These are phyloP conservation scores for Oncorhynchus gorbuscha DNA, from an alignment of 2,113 vertebrate genomes.

Conservation along the genomic window DNA sequence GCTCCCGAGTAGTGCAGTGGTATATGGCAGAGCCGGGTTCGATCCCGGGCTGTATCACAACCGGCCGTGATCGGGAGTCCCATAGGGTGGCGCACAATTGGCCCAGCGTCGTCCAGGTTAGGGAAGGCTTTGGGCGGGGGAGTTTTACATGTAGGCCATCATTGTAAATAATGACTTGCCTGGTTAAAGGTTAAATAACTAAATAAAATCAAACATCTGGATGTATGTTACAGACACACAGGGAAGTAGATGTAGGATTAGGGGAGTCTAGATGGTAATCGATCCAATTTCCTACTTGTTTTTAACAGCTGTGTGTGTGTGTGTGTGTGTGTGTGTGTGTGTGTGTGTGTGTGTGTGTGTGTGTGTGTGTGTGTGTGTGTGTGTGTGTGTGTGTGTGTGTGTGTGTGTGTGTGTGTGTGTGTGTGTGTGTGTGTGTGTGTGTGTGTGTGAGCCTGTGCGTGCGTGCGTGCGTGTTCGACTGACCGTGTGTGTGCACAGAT, in stretches of 20 bases:
- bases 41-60: too few species aligned
- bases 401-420: background rate
- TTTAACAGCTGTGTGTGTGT: slow-evolving; percentile 40
- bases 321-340: background rate
- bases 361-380: too few species aligned
- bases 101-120: too few species aligned
- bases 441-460: background rate
- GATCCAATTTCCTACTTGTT: slow-evolving; percentile 60
- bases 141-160: too few species aligned
- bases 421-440: background rate
- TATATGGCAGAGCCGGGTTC: too few species aligned
- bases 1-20: too few species aligned
- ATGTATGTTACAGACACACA: background rate
- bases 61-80: too few species aligned
- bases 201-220: background rate
- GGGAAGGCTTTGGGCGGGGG: too few species aligned
- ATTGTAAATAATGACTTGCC: too few species aligned
- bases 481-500: background rate
- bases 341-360: background rate
- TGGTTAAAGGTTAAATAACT: too few species aligned
- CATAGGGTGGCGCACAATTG: too few species aligned
- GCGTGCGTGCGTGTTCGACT: background rate
- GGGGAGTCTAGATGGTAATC: slow-evolving; percentile 49
- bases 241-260: slow-evolving; percentile 51
- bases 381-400: too few species aligned